Evolutionary conservation across 2,888 invertebrate genomes (phyloP), one percentile per base, ranked within the genome.

Genomic region (Catocala sponsa): DNA sequence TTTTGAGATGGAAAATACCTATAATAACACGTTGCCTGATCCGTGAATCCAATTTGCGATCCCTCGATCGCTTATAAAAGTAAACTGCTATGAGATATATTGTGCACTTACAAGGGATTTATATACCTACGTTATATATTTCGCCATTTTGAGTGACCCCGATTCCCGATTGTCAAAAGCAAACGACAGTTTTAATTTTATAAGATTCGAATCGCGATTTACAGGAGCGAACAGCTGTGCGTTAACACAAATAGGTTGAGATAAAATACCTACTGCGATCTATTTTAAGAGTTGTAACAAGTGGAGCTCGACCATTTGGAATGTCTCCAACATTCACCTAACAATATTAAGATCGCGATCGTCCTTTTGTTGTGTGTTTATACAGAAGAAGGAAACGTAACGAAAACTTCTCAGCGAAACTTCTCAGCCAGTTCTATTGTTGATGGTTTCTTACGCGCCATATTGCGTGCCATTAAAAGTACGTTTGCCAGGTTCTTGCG

Each of bases 291-390:
- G 70, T 62, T 81, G 80, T 81, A 85, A 89, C 88, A 87, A 88
- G 85, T 86, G 88, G 86, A 88, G 81, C 86, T 87, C 85, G 84
- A 83, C 80, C 76, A 84, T 88, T 92, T 93, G 93, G 93, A 91
- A 81, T 84, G 84, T 84, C 80, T 91, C 92, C 92, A 92, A 92
- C 82, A 78, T 83, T 84, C 83, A 82, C 70, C 73, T 78, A 72
- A 82, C 78, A 78, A 77, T 84, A 82, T 82, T 74, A 64, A 78
- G 78, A 79, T 73, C 72, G 77, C 70, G 78, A 70, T 72, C 67
- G 74, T 80, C 78, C 80, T 82, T 84, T 84, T 86, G 80, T 81
- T 83, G 74, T 65, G 49, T 42, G 48, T 55, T 52, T 67, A 67
- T 60, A 54, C 55, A 48, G 25, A 54, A 65, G 25, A 53, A 65